These are phyloP conservation scores for Holocentrus rufus DNA, from an alignment of 2,797 vertebrate species.

Conservation along the genomic window DNA sequence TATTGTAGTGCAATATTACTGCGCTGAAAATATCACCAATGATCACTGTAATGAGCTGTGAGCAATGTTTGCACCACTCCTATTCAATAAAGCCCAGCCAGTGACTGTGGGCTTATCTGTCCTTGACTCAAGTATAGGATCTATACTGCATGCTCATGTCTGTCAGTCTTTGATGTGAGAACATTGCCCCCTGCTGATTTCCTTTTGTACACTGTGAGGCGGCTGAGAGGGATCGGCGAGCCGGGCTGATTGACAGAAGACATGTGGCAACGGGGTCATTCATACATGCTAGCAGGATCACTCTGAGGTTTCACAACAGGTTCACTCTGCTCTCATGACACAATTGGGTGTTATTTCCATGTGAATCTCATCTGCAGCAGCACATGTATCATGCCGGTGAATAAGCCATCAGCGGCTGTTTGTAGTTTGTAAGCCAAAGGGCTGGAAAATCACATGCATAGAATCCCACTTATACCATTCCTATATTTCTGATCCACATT, in stretches of 20 bases:
- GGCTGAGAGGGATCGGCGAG: background rate
- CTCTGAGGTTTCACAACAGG: constrained; percentile 37
- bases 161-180: constrained; percentile 73
- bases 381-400: background rate
- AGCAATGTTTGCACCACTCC: constrained; percentile 56
- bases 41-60: constrained; percentile 43
- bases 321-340: constrained; percentile 24
- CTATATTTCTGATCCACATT: constrained; percentile 37
- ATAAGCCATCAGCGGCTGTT: constrained; percentile 1
- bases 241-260: constrained; percentile 58
- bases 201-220: constrained; percentile 46
- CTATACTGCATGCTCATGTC: constrained; percentile 38
- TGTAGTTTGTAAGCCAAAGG: constrained; percentile 13
- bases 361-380: constrained; percentile 13
- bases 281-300: constrained; percentile 42
- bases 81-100: constrained; percentile 47
- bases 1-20: constrained; percentile 37
- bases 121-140: constrained; percentile 59
- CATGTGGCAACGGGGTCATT: constrained; percentile 37
- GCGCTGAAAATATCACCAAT: constrained; percentile 43
- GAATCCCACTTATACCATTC: constrained; percentile 33
- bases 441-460: constrained; percentile 3
- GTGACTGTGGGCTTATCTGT: constrained; percentile 60
- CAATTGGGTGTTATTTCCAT: constrained; percentile 10
- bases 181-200: constrained; percentile 83